Evolutionary conservation across 2,888 invertebrate genomes (phyloP).

Genomic region (Hirtodrosophila trivittata): DNA sequence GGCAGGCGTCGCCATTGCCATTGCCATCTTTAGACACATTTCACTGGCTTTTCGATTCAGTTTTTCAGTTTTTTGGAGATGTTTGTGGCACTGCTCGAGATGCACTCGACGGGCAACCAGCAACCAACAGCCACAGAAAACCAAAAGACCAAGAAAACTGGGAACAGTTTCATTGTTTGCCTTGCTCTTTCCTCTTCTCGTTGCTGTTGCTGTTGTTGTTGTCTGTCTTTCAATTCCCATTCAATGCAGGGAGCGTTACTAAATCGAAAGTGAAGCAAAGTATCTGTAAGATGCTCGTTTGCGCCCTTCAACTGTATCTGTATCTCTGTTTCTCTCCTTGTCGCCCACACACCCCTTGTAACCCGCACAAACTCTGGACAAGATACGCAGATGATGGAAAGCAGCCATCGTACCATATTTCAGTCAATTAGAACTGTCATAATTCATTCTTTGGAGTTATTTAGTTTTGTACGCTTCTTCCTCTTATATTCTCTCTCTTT

Average conservation of each 20-base stretch:
- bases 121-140: not conserved
- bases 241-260: constrained; percentile 66
- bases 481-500: constrained; percentile 4
- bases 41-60: constrained; percentile 68
- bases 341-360: constrained; percentile 27
- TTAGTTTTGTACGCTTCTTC: constrained; percentile 59
- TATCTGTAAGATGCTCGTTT: constrained; percentile 73
- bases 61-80: constrained; percentile 30
- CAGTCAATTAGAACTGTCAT: constrained; percentile 83
- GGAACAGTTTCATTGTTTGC: constrained; percentile 45
- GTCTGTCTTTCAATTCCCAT: constrained; percentile 58
- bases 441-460: constrained; percentile 82
- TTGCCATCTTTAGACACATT: constrained; percentile 62
- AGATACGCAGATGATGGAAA: constrained; percentile 70
- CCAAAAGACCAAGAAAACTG: constrained; percentile 18
- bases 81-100: constrained; percentile 54
- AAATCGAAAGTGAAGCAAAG: constrained; percentile 73
- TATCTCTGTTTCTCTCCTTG: not conserved
- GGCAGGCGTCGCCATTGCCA: constrained; percentile 51
- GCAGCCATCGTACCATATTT: constrained; percentile 82
- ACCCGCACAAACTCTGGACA: constrained; percentile 55
- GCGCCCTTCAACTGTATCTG: constrained; percentile 48
- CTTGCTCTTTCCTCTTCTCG: constrained; percentile 9
- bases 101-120: constrained; percentile 41
- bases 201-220: constrained; percentile 12